Evolutionary conservation across 2,888 invertebrate genomes (phyloP).

Genomic region (Podabrus alpinus): DNA sequence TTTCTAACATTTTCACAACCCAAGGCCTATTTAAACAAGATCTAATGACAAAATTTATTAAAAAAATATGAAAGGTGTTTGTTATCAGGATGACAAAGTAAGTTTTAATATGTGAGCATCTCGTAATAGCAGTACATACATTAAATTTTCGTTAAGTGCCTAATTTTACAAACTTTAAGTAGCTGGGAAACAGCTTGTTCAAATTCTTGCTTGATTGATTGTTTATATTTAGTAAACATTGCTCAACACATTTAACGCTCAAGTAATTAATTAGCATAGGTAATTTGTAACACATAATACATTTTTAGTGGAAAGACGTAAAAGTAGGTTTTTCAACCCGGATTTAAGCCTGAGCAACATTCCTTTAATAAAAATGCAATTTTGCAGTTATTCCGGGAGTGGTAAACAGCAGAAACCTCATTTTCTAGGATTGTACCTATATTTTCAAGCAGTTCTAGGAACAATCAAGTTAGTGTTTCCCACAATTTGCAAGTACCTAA

Average conservation of each 20-base stretch:
- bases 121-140: background rate
- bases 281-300: background rate
- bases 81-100: background rate
- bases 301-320: background rate
- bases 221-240: background rate
- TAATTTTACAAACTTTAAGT: background rate
- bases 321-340: too few relatives aligned
- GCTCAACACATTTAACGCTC: background rate
- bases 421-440: too few relatives aligned
- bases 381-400: too few relatives aligned
- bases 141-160: background rate
- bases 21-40: too few relatives aligned
- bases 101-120: background rate
- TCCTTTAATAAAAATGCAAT: too few relatives aligned
- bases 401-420: too few relatives aligned
- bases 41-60: background rate
- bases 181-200: background rate
- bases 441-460: too few relatives aligned
- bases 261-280: background rate
- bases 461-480: too few relatives aligned
- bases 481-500: too few relatives aligned
- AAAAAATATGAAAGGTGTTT: background rate
- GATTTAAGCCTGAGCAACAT: too few relatives aligned
- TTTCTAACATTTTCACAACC: too few relatives aligned
- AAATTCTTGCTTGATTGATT: background rate